Conservation (phyloP, 2,888 invertebrate genomes). For the Carcina quercana region DNA sequence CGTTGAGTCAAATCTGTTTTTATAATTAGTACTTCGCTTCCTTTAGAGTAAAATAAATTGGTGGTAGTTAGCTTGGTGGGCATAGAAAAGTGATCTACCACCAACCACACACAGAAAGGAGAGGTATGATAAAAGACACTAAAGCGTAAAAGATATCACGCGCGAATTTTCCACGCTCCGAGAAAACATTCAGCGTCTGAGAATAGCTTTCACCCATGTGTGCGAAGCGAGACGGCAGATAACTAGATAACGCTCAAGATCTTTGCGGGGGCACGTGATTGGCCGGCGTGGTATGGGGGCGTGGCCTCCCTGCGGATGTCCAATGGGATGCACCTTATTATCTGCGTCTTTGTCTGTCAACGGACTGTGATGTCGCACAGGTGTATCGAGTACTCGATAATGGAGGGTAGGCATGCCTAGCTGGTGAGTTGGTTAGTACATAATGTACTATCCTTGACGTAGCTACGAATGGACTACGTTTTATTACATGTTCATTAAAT, state of each 20-base stretch:
- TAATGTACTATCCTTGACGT: no score
- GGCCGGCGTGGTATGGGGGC: conserved; percentile 52
- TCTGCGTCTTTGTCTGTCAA: conserved; percentile 75
- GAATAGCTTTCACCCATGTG: conserved; percentile 45
- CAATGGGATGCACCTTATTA: conserved; percentile 73
- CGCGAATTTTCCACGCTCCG: conserved; percentile 22
- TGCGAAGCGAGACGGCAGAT: conserved; percentile 69
- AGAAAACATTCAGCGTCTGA: conserved; percentile 33
- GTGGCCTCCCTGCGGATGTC: conserved; percentile 71
- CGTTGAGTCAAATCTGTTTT: no score
- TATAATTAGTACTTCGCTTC: no score
- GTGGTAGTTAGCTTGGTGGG: no score
- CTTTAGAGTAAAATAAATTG: no score
- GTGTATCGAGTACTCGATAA: conserved; percentile 29
- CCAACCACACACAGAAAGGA: no score
- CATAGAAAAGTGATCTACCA: no score
- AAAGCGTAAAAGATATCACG: conserved; percentile 21
- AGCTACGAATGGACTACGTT: no score
- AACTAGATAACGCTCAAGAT: conserved; percentile 74
- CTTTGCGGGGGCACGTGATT: conserved; percentile 62
- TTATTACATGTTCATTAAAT: no score
- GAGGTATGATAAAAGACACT: no score
- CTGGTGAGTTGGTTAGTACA: no score
- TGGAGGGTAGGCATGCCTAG: no score
- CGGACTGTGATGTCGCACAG: conserved; percentile 51